Percentiles rank a stretch among this genome's conserved stretches.
phyloP scores from a whole-genome alignment of 2,797 vertebrate species.

The Myripristis murdjan region DNA sequence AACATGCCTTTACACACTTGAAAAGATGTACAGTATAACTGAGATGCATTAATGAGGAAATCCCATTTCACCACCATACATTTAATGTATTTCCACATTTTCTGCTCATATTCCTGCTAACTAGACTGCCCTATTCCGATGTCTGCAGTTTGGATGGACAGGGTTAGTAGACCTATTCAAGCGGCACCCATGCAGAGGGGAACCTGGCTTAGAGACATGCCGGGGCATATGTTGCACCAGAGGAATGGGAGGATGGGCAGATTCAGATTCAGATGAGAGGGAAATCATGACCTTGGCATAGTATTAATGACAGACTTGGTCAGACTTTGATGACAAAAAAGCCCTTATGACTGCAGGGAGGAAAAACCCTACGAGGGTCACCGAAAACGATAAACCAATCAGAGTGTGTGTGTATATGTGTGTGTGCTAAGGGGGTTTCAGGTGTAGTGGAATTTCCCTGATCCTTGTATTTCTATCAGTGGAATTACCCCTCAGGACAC shows the following conservation, averaged over 20 bases:
- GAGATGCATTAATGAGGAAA: conserved; percentile 27
- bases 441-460: conserved; percentile 70
- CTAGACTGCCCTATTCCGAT: conserved; percentile 8
- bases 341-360: conserved; percentile 46
- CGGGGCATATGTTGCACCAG: conserved; percentile 37
- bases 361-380: conserved; percentile 57
- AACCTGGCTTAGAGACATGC: conserved; percentile 23
- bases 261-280: conserved; percentile 47
- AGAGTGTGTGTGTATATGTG: conserved; percentile 45
- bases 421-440: conserved; percentile 40
- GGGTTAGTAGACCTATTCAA: conserved; percentile 11
- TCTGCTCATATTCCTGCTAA: not conserved
- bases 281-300: conserved; percentile 56
- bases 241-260: conserved; percentile 37
- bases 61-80: not conserved
- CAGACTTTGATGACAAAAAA: conserved; percentile 67
- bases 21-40: too few relatives aligned
- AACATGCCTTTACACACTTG: too few relatives aligned
- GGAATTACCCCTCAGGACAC: conserved; percentile 77
- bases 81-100: conserved; percentile 15
- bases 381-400: conserved; percentile 62
- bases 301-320: conserved; percentile 62
- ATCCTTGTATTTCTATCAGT: conserved; percentile 53
- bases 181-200: conserved; percentile 30
- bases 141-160: conserved; percentile 9